Evolutionary conservation across 1,140 invertebrate genomes (phyloP).

Genomic region (Anoplophora glabripennis): DNA sequence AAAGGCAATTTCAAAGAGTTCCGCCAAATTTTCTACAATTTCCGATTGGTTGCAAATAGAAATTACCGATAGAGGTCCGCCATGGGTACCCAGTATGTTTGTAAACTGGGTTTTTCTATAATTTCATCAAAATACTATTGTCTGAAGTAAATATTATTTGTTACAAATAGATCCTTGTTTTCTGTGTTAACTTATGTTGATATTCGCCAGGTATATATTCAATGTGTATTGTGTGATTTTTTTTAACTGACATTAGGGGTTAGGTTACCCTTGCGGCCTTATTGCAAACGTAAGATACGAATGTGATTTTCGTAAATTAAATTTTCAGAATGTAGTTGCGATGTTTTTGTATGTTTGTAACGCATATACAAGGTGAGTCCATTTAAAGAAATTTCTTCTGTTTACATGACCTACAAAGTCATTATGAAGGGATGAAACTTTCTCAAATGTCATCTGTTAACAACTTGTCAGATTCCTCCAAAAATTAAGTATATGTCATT

Average conservation of each 20-base stretch:
- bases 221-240: slow-evolving; percentile 21
- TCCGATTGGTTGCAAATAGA: background rate
- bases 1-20: too few relatives aligned
- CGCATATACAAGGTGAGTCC: slow-evolving; percentile 20
- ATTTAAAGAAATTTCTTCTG: slow-evolving; percentile 5
- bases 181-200: slow-evolving; percentile 11
- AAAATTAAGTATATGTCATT: background rate
- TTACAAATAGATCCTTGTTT: slow-evolving; percentile 13
- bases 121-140: slow-evolving; percentile 39
- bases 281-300: slow-evolving; percentile 38
- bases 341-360: slow-evolving; percentile 23
- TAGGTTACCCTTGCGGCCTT: slow-evolving; percentile 45
- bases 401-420: slow-evolving; percentile 36
- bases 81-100: slow-evolving; percentile 42
- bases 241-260: slow-evolving; percentile 39
- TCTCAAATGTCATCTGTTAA: slow-evolving; percentile 27
- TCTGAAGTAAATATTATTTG: slow-evolving; percentile 23
- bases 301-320: slow-evolving; percentile 24
- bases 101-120: slow-evolving; percentile 46
- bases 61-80: slow-evolving; percentile 18
- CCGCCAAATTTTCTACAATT: slow-evolving; percentile 4
- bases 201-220: slow-evolving; percentile 23
- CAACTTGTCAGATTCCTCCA: slow-evolving; percentile 14
- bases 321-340: background rate
- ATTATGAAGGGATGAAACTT: slow-evolving; percentile 30